Conservation (phyloP, 1,140 invertebrate species). For the Leptinotarsa lineolata region DNA sequence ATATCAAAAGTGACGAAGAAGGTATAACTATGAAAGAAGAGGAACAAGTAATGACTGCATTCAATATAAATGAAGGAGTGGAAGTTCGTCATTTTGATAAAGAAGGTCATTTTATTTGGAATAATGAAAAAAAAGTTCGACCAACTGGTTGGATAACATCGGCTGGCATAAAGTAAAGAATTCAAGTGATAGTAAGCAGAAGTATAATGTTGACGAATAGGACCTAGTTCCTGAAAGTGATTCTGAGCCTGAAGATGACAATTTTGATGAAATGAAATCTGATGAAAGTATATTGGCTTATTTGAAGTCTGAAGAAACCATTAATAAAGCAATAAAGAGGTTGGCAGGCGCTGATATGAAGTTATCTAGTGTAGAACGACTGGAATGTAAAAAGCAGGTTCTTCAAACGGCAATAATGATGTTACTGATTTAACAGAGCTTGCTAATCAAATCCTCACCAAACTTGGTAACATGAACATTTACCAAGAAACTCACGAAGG, state of each 20-base stretch:
- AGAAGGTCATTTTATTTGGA: slow-evolving; percentile 94
- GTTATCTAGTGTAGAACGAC: slow-evolving; percentile 74
- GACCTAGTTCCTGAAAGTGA: slow-evolving; percentile 65
- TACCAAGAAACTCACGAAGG: slow-evolving; percentile 93
- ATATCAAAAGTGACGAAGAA: slow-evolving; percentile 81
- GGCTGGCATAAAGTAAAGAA: slow-evolving; percentile 82
- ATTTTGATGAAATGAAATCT: slow-evolving; percentile 67
- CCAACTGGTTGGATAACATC: slow-evolving; percentile 97
- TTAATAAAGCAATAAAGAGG: slow-evolving; percentile 80
- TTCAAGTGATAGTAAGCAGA: slow-evolving; percentile 36
- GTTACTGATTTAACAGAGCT: slow-evolving; percentile 84
- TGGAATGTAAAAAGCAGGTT: slow-evolving; percentile 74
- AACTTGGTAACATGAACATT: slow-evolving; percentile 91
- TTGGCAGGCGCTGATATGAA: slow-evolving; percentile 74
- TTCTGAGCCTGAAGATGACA: slow-evolving; percentile 60
- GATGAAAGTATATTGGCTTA: slow-evolving; percentile 80
- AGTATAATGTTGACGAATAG: slow-evolving; percentile 47
- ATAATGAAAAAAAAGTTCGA: slow-evolving; percentile 83
- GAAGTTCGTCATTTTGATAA: slow-evolving; percentile 97
- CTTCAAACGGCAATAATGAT: slow-evolving; percentile 69
- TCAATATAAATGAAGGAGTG: slow-evolving; percentile 98
- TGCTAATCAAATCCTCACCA: slow-evolving; percentile 83
- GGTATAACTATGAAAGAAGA: slow-evolving; percentile 65
- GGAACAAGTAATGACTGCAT: slow-evolving; percentile 88
- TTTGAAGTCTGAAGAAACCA: slow-evolving; percentile 84